These are phyloP conservation scores for Sabellastarte sp. DNA, from an alignment of 2,888 invertebrate genomes.

Conservation along the genomic window DNA sequence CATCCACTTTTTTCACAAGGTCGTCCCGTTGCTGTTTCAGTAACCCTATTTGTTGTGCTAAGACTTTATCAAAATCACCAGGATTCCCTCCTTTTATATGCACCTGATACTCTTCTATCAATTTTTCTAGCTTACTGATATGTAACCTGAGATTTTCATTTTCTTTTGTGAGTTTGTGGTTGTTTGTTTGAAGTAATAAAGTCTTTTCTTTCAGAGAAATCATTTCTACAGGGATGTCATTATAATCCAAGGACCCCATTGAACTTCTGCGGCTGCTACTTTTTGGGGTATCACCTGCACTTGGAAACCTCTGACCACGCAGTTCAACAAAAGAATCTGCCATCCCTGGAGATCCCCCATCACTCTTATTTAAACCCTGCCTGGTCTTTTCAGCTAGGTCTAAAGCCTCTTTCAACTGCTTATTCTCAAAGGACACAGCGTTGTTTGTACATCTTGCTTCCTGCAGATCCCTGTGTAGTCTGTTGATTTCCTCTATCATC, in stretches of 20 bases:
- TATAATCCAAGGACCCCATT: slow-evolving; percentile 3
- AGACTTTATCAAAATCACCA: neutral
- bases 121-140: slow-evolving; percentile 15
- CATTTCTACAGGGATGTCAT: slow-evolving; percentile 14
- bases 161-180: slow-evolving; percentile 15
- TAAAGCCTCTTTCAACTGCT: slow-evolving; percentile 3
- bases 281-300: neutral
- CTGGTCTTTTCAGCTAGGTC: too few species aligned
- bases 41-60: slow-evolving; percentile 14
- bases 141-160: slow-evolving; percentile 8
- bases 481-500: slow-evolving; percentile 10
- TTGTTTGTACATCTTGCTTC: slow-evolving; percentile 1
- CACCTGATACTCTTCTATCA: slow-evolving; percentile 10
- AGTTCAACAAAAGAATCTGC: neutral
- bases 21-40: slow-evolving; percentile 20
- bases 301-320: neutral
- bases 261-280: slow-evolving; percentile 4
- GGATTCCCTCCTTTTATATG: neutral
- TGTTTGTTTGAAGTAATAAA: slow-evolving; percentile 10
- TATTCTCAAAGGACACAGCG: slow-evolving; percentile 10
- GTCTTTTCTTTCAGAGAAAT: slow-evolving; percentile 23
- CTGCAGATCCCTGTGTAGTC: slow-evolving; percentile 3
- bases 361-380: too few species aligned
- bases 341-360: neutral
- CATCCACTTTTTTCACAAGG: slow-evolving; percentile 13